Conservation (phyloP, 2,113 vertebrate species). For the Mobula birostris region DNA sequence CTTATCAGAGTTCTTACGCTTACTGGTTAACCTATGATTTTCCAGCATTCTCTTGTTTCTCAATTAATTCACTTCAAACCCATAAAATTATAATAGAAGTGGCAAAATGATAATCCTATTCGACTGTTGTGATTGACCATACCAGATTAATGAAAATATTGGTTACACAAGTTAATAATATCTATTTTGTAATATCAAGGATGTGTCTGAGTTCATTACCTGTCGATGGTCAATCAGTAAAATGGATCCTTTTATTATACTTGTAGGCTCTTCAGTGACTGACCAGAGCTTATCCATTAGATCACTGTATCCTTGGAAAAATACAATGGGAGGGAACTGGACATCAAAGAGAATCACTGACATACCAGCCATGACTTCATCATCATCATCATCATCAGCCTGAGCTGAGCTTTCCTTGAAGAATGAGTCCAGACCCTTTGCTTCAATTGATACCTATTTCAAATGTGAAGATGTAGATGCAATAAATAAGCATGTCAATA, state of each 20-base stretch:
- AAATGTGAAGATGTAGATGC: not conserved
- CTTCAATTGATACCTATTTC: constrained; percentile 52
- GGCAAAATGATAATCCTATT: not conserved
- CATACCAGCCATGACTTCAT: constrained; percentile 49
- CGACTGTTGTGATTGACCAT: not conserved
- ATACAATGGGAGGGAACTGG: constrained; percentile 45
- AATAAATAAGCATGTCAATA: not conserved
- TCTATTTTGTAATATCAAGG: not conserved
- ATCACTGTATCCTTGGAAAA: constrained; percentile 56
- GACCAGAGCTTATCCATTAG: constrained; percentile 53
- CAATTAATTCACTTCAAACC: not conserved
- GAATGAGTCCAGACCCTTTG: constrained; percentile 50
- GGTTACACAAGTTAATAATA: not conserved
- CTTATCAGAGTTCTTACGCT: not conserved
- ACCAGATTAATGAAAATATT: not conserved
- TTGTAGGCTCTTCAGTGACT: constrained; percentile 48
- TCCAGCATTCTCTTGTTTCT: not conserved
- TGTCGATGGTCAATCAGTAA: constrained; percentile 57
- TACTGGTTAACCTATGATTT: not conserved
- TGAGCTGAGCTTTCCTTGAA: constrained; percentile 38
- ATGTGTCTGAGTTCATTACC: constrained; percentile 44
- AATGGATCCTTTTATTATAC: constrained; percentile 49
- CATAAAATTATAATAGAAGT: not conserved
- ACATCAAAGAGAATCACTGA: constrained; percentile 50
- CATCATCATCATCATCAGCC: constrained; percentile 42